Percentiles rank a stretch among this genome's conserved stretches.
These are phyloP conservation scores for Melanotaenia parkinsoni DNA, from an alignment of 2,797 vertebrate genomes.

Conservation along the genomic window DNA sequence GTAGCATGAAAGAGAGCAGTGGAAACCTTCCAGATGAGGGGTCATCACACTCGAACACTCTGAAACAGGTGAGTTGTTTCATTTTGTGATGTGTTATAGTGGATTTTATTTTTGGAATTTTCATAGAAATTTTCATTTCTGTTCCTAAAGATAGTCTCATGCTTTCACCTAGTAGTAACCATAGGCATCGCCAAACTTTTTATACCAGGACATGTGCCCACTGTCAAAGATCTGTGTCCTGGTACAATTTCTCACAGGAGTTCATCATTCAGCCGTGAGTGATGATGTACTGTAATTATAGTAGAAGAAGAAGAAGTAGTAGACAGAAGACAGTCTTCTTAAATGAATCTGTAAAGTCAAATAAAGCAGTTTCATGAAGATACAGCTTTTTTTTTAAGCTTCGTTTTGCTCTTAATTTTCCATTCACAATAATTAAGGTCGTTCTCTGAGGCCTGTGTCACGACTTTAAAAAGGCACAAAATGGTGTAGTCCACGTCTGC, in stretches of 20 bases:
- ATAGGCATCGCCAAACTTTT: neutral
- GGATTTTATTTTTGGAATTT: neutral
- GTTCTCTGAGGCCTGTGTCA: no score
- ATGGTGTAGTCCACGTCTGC: neutral
- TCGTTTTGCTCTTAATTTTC: neutral
- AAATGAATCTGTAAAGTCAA: neutral
- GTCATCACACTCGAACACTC: conserved; percentile 79
- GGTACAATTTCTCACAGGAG: no score
- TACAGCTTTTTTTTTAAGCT: no score
- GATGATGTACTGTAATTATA: neutral
- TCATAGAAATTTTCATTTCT: neutral
- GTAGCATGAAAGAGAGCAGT: conserved; percentile 81
- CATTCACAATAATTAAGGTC: neutral
- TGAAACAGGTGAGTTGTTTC: conserved; percentile 84
- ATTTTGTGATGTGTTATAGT: neutral
- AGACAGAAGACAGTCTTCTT: neutral
- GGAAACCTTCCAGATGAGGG: conserved; percentile 86
- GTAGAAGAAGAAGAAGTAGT: no score
- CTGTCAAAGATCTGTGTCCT: no score
- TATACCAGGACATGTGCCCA: neutral
- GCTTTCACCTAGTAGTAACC: neutral
- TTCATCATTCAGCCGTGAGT: neutral
- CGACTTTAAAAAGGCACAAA: neutral
- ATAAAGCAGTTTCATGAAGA: no score
- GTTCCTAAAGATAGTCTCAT: neutral